Percentiles rank a stretch among this genome's conserved stretches.
These are phyloP conservation scores for Tortricodes alternella DNA, from an alignment of 2,888 invertebrate species.

Conservation along the genomic window DNA sequence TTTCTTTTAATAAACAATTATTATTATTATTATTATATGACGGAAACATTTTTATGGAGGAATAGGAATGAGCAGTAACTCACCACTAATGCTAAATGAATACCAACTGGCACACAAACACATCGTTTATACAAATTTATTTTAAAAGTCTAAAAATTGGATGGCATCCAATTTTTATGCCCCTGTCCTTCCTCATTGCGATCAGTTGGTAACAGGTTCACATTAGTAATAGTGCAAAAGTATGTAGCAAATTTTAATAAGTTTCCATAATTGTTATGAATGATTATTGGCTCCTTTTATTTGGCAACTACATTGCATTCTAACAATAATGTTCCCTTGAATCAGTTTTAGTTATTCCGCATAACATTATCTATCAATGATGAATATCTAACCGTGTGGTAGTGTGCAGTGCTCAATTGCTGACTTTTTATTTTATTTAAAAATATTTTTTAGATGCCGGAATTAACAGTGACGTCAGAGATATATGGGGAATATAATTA, in stretches of 20 bases:
- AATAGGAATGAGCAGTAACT: slow-evolving; percentile 11
- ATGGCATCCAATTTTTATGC: slow-evolving; percentile 70
- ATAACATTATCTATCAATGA: slow-evolving; percentile 12
- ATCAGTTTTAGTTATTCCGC: slow-evolving; percentile 24
- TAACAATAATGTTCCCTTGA: slow-evolving; percentile 30
- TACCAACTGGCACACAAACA: slow-evolving; percentile 57
- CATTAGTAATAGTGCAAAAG: slow-evolving; percentile 19
- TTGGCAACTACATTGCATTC: slow-evolving; percentile 23
- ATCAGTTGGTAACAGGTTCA: slow-evolving; percentile 38
- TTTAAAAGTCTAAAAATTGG: slow-evolving; percentile 77
- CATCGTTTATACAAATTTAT: slow-evolving; percentile 66
- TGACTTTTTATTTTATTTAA: slow-evolving; percentile 23
- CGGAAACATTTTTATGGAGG: no score
- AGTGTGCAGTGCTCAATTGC: background rate
- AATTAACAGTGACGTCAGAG: slow-evolving; percentile 87
- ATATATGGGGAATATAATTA: slow-evolving; percentile 88
- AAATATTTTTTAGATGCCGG: slow-evolving; percentile 70
- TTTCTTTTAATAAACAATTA: no score
- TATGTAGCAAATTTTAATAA: slow-evolving; percentile 6
- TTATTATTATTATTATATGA: no score
- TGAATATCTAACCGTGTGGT: background rate
- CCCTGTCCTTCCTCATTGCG: slow-evolving; percentile 56
- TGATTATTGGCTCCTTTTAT: slow-evolving; percentile 15
- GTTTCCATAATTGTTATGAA: slow-evolving; percentile 6
- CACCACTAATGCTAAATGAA: slow-evolving; percentile 32